phyloP scores from a whole-genome alignment of 2,888 invertebrate species.

The Dimorphilus gyrociliatus region DNA sequence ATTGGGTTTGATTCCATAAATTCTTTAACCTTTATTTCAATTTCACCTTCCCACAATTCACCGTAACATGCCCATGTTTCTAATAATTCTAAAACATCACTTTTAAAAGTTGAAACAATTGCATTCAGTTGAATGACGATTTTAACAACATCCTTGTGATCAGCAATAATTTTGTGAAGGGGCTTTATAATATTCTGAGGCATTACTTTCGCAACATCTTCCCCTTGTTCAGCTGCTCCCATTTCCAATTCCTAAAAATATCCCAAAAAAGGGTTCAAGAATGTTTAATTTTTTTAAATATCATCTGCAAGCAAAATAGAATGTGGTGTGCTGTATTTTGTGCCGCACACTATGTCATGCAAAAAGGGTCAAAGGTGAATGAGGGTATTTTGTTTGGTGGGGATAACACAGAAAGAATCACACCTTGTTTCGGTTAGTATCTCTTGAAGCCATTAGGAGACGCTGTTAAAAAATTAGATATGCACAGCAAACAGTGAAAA shows the following conservation, averaged over 20 bases:
- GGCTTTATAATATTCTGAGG: slow-evolving; percentile 26
- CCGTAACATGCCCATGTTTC: slow-evolving; percentile 72
- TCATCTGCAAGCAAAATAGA: too few species aligned
- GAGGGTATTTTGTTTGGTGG: too few species aligned
- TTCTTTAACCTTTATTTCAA: slow-evolving; percentile 36
- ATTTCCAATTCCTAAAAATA: slow-evolving; percentile 26
- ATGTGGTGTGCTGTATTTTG: too few species aligned
- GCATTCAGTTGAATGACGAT: slow-evolving; percentile 34
- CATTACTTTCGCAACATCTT: slow-evolving; percentile 11
- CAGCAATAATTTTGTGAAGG: slow-evolving; percentile 37
- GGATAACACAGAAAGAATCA: too few species aligned
- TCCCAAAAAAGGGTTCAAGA: too few species aligned
- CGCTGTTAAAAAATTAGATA: too few species aligned
- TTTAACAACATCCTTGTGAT: slow-evolving; percentile 82
- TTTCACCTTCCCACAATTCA: slow-evolving; percentile 36
- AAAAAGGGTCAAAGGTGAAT: too few species aligned
- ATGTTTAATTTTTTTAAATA: too few species aligned
- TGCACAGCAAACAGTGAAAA: too few species aligned
- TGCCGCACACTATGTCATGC: too few species aligned
- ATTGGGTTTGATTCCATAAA: slow-evolving; percentile 38
- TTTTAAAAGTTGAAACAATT: slow-evolving; percentile 32
- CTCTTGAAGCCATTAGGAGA: too few species aligned
- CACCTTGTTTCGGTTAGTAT: too few species aligned
- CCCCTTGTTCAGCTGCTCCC: slow-evolving; percentile 12
- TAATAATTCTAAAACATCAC: slow-evolving; percentile 62